A percentile compares a stretch with the other conserved stretches of the same genome.
Evolutionary conservation across 2,113 vertebrate species (phyloP).

Genomic region (Brachionichthys hirsutus): DNA sequence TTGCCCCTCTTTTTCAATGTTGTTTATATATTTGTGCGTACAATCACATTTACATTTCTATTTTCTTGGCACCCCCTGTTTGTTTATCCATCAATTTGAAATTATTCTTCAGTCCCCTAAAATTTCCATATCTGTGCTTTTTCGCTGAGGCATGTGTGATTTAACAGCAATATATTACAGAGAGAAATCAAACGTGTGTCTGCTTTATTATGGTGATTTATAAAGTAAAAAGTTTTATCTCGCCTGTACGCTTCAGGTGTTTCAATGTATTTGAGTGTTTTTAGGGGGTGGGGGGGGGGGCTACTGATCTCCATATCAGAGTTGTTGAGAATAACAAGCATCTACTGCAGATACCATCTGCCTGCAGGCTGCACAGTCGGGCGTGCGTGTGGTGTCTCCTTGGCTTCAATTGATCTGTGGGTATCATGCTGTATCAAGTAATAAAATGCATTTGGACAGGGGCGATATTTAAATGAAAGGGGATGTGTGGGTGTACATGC

Average conservation of each 20-base stretch:
- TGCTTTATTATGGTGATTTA: slow-evolving; percentile 59
- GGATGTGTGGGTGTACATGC: slow-evolving; percentile 32
- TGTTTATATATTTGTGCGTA: neutral
- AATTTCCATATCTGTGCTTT: slow-evolving; percentile 42
- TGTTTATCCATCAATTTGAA: slow-evolving; percentile 8
- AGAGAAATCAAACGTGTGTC: slow-evolving; percentile 31
- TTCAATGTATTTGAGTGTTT: slow-evolving; percentile 54
- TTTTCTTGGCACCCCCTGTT: neutral
- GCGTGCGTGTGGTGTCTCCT: slow-evolving; percentile 58
- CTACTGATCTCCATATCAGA: slow-evolving; percentile 72
- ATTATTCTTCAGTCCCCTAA: slow-evolving; percentile 2
- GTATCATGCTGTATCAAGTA: slow-evolving; percentile 66
- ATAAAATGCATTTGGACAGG: slow-evolving; percentile 64
- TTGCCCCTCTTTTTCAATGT: slow-evolving; percentile 1
- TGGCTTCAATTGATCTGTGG: slow-evolving; percentile 72
- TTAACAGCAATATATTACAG: slow-evolving; percentile 30
- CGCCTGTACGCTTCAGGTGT: slow-evolving; percentile 48
- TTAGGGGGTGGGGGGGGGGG: no score
- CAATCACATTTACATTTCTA: slow-evolving; percentile 21
- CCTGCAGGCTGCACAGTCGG: slow-evolving; percentile 54
- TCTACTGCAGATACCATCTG: slow-evolving; percentile 65
- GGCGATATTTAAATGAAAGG: slow-evolving; percentile 89
- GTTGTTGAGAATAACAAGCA: slow-evolving; percentile 68
- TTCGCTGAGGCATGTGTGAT: slow-evolving; percentile 26
- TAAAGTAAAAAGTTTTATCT: slow-evolving; percentile 51